Evolutionary conservation across 1,140 invertebrate species (phyloP), one percentile per base, ranked within the genome.

Genomic region (Drosophila leontia): DNA sequence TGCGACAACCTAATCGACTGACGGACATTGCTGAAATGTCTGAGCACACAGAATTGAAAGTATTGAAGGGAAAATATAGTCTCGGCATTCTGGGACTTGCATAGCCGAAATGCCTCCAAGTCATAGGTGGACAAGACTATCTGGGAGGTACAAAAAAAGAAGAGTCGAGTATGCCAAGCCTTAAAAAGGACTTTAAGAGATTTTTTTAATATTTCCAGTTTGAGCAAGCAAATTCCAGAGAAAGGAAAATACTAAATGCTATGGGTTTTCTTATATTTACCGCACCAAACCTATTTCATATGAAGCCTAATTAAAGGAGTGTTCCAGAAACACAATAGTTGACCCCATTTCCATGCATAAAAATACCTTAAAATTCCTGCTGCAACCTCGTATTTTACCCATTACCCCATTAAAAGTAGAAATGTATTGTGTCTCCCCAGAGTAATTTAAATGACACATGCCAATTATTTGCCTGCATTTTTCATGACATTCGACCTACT

Each of bases 381-480:
- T 37, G 2, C 13, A 19, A 9, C 13, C 13, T 39, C 9, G 9
- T 8, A 34, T 7, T 17, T 17, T 1, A 12, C 7, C 17, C 4
- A 11, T 23, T 57, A 9, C n/a, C 12, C 11, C 13, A 9, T 2
- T 9, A 4, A 48, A 34, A 1, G 19, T 42, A 35, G 23, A 29
- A 47, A 37, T 29, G 41, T n/a, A 15, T 42, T 26, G 13, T 26
- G 29, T 7, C 29, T 37, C 39, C 32, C 48, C 7, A 7, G 13
- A 32, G 48, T 32, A 42, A 19, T 34, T 57, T 7, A 34, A 74
- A 62, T 70, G 74, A 47, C 75, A 72, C 57, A 62, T 69, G 65
- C 48, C 72, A 88, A 83, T 88, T 78, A 83, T 60, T 63, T 19
- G 19, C 53, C 35, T 83, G 84, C 45, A 83, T 68, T 68, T 88